Percentiles rank a stretch among this genome's conserved stretches.
Evolutionary conservation across 2,113 vertebrate genomes (phyloP).

Genomic region (Panthera uncia): DNA sequence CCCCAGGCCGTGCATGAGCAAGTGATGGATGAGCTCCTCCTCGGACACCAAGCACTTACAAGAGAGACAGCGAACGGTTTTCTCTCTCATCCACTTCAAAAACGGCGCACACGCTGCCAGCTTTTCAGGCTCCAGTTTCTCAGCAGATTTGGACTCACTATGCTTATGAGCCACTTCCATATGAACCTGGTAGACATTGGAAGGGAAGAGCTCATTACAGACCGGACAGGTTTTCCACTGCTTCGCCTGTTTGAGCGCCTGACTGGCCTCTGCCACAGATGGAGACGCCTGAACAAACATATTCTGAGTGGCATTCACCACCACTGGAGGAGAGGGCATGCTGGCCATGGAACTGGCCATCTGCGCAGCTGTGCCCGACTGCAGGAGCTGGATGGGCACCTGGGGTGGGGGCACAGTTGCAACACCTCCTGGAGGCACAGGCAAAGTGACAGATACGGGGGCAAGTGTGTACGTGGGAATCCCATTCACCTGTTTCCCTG

Average conservation of each 20-base stretch:
- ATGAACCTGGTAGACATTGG: conserved; percentile 95
- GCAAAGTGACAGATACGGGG: conserved; percentile 91
- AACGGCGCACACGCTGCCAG: conserved; percentile 92
- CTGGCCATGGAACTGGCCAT: conserved; percentile 77
- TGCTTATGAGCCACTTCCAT: conserved; percentile 93
- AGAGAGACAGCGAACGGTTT: conserved; percentile 91
- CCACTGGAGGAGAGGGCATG: conserved; percentile 81
- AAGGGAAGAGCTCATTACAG: conserved; percentile 96
- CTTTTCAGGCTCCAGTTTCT: conserved; percentile 79
- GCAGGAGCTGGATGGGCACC: conserved; percentile 85
- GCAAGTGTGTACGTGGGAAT: conserved; percentile 95
- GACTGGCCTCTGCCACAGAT: conserved; percentile 11
- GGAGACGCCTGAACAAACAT: conserved; percentile 51
- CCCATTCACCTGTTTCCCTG: conserved; percentile 95
- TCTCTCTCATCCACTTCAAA: conserved; percentile 94
- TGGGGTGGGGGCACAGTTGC: conserved; percentile 81
- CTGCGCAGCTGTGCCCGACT: conserved; percentile 82
- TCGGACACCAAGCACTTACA: conserved; percentile 93
- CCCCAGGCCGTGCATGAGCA: conserved; percentile 93
- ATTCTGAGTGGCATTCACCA: conserved; percentile 69
- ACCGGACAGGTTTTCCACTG: conserved; percentile 97
- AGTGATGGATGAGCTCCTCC: conserved; percentile 92
- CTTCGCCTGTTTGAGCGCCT: conserved; percentile 89
- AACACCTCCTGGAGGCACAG: conserved; percentile 80
- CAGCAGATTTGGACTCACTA: conserved; percentile 67